Evolutionary conservation across 1,140 invertebrate genomes (phyloP).

Genomic region (Pachypsylla venusta): DNA sequence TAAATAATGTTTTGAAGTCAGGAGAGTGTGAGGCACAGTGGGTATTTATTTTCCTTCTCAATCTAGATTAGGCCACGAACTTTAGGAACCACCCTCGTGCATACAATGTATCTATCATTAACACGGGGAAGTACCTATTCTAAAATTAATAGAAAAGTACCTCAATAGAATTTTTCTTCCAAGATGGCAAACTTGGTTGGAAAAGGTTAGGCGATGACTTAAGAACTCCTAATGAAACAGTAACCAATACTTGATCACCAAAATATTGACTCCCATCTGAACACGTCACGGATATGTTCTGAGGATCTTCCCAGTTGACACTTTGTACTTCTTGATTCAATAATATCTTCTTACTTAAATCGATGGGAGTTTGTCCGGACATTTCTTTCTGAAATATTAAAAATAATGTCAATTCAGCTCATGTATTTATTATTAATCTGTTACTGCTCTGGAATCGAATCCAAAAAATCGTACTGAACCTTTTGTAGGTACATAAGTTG

Average conservation of each 20-base stretch:
- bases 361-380: background rate
- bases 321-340: constrained; percentile 35
- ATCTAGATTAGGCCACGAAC: no score
- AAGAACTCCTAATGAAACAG: constrained; percentile 49
- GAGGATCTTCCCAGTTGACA: constrained; percentile 31
- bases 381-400: constrained; percentile 11
- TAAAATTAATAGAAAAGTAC: no score
- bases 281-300: constrained; percentile 34
- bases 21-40: no score
- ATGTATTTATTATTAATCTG: constrained; percentile 12
- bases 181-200: background rate
- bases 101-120: no score
- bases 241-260: constrained; percentile 50
- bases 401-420: background rate
- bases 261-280: constrained; percentile 39
- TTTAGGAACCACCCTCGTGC: no score
- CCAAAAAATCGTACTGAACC: background rate
- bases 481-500: background rate
- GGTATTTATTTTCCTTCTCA: no score
- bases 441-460: constrained; percentile 11
- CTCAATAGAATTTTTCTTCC: background rate
- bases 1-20: no score
- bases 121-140: no score
- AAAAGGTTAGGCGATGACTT: constrained; percentile 34
- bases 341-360: constrained; percentile 30